These are phyloP conservation scores for Odontesthes bonariensis DNA, from an alignment of 2,113 vertebrate species.

Conservation along the genomic window DNA sequence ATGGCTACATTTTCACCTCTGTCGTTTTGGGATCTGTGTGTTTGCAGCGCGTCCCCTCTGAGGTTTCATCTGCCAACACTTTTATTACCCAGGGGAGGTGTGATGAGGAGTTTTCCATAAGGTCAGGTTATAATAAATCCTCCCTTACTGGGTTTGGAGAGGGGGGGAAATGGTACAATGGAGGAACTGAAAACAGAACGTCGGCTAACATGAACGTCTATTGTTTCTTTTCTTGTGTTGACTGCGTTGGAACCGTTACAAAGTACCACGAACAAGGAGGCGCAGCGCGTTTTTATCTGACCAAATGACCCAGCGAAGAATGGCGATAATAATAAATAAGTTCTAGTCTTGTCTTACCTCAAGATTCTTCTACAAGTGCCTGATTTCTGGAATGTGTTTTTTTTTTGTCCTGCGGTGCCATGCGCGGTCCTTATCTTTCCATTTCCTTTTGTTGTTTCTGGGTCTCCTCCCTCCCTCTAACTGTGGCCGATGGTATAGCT, in stretches of 20 bases:
- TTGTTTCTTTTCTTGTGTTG: constrained; percentile 25
- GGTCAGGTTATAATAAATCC: constrained; percentile 52
- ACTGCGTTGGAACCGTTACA: background rate
- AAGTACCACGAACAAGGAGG: constrained; percentile 13
- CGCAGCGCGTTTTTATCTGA: constrained; percentile 29
- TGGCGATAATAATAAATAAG: constrained; percentile 31
- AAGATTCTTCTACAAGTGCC: constrained; percentile 79
- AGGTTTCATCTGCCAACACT: constrained; percentile 11
- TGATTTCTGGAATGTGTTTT: constrained; percentile 78
- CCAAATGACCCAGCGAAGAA: constrained; percentile 38
- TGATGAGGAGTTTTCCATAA: constrained; percentile 32
- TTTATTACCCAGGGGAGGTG: constrained; percentile 32
- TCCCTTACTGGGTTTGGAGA: too few relatives aligned
- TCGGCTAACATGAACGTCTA: background rate
- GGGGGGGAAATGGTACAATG: constrained; percentile 49
- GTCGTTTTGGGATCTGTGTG: constrained; percentile 3
- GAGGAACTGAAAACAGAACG: constrained; percentile 39
- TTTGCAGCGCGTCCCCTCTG: constrained; percentile 25
- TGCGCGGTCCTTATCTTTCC: constrained; percentile 44
- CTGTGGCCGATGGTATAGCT: constrained; percentile 40
- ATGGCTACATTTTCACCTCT: background rate
- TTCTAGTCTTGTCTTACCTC: constrained; percentile 73
- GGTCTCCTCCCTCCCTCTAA: constrained; percentile 43
- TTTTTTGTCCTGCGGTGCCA: constrained; percentile 74
- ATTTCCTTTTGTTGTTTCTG: constrained; percentile 43